Evolutionary conservation across 2,113 vertebrate genomes (phyloP), one percentile per base, ranked within the genome.

Genomic region (Collichthys lucidus): DNA sequence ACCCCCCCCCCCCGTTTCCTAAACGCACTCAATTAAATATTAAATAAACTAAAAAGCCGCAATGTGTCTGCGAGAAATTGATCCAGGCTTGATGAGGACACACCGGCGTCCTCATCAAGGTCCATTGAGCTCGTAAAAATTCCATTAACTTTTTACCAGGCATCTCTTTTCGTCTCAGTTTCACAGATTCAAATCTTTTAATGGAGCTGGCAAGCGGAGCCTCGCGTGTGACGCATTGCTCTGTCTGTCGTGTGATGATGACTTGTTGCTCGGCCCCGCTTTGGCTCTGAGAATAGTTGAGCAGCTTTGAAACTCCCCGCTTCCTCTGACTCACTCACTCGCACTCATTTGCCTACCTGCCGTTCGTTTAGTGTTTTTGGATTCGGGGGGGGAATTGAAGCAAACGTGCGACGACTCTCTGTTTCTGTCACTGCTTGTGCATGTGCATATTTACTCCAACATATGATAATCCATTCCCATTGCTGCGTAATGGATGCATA

Each of bases 101-200:
- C 63, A 35, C 62, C 31, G 35, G 65, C 35, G 40, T 92, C 81
- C 83, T 85, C 88, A 83, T 89, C 80, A 72, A 72, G 76, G 74
- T 82, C 82, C 62, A 77, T 56, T 82, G 77, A 91, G 88, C 89
- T 92, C 65, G 79, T 93, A 89, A 90, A 92, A 88, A 90, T 86
- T 80, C 89, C 90, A 91, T 92, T 91, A 90, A 87, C 72, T 26
- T 89, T 91, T 79, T 77, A 71, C 68, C 72, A 57, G 79, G 75
- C 87, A 62, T 85, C 81, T 88, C 83, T 86, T 86, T 82, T 79
- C 69, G 52, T 83, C 86, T 89, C 89, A 29, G 59, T 91, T 91
- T 88, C 79, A 35, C 82, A 83, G 86, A 89, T 92, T 89, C 79
- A 65, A 79, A 93, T 92, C 86, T 89, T 91, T 91, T 91, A 91